Base-by-base conservation (phyloP, 2,113 vertebrate species). In the Paramormyrops kingsleyae region DNA sequence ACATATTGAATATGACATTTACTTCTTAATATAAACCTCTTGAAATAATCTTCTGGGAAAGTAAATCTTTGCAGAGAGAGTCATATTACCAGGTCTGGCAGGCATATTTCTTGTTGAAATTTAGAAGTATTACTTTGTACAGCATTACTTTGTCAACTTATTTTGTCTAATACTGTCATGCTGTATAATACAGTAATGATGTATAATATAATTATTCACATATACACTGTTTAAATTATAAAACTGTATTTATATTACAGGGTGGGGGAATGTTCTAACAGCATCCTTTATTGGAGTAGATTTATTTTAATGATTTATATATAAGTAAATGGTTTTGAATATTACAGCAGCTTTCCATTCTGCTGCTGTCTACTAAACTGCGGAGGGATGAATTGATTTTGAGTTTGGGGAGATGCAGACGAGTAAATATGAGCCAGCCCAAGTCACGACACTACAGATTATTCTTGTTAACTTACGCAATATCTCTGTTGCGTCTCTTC, bases 11-110 rank as follows among this genome's bases (percentile, higher is more conserved):
- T 74, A 39, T 47, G 87, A 88, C 87, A 74, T 88, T 88, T 74
- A 46, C 39, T 74, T 74, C 62, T 74, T 88, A 70, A 74, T 88
- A 70, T 66, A 88, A 74, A 70, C 62, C 24, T 74, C 39, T 88
- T 88, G 42, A 74, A 87, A 87, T 87, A 87, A 87, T 59, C 31
- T 87, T 87, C 87, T 87, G 50, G 52, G n/a, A 59, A 87, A 87
- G 59, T 47, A 46, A 70, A 74, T 70, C 59, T 88, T 88, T 74
- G 56, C 86, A 88, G 53, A 88, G 17, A 42, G 53, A 66, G 49
- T 88, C 87, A n/a, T 47, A 70, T 88, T 44, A 47, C 42, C 87
- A 49, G 24, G 87, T 46, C 44, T 70, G 87, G 59, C 24, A 49
- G 62, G n/a, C 62, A 49, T 47, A 87, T 62, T 59, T 87, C 49